Percentiles rank a stretch among this genome's conserved stretches.
Evolutionary conservation across 2,113 vertebrate genomes (phyloP).

Genomic region (Castor canadensis): DNA sequence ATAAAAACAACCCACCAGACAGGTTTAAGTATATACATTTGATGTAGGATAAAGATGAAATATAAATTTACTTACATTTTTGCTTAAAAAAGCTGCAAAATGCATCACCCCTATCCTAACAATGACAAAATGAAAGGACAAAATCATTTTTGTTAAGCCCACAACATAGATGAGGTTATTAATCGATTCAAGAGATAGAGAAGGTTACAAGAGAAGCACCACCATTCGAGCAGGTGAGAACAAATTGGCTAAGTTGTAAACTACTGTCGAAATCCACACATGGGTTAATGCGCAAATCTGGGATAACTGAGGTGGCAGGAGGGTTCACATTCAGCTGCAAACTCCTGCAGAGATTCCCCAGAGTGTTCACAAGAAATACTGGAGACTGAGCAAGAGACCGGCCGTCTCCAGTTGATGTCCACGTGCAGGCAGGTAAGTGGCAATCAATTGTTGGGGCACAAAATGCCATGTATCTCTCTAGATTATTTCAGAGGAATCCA

Average conservation of each 20-base stretch:
- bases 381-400: not conserved
- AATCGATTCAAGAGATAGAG: not conserved
- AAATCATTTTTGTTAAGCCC: not conserved
- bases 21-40: not conserved
- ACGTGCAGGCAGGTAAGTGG: not conserved
- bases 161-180: not conserved
- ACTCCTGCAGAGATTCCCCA: not conserved
- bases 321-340: not conserved
- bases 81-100: not conserved
- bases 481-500: not conserved
- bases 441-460: not conserved
- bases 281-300: not conserved
- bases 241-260: not conserved
- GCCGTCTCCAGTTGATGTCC: not conserved
- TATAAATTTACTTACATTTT: not conserved
- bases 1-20: not conserved
- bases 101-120: not conserved
- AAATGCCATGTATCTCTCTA: not conserved
- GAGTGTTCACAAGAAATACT: not conserved
- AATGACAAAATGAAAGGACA: not conserved
- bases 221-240: accelerated
- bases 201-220: not conserved
- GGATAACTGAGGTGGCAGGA: not conserved
- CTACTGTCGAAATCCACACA: too few relatives aligned
- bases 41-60: not conserved